Evolutionary conservation across 2,888 invertebrate genomes (phyloP).

Genomic region (Meliscaeva auricollis): DNA sequence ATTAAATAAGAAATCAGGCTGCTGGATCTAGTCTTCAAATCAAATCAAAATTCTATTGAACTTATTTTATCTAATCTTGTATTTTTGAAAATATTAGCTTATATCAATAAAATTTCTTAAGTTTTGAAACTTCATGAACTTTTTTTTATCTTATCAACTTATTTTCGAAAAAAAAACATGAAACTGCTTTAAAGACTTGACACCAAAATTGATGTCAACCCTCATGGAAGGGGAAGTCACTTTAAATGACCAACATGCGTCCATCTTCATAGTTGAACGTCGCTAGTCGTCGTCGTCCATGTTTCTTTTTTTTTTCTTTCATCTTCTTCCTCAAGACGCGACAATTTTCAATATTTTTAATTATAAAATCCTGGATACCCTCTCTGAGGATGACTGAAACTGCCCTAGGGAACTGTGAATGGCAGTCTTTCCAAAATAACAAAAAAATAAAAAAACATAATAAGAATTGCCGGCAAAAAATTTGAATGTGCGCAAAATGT

Average conservation of each 20-base stretch:
- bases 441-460: constrained; percentile 12
- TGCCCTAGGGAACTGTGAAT: constrained; percentile 40
- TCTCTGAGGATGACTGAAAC: constrained; percentile 6
- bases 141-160: too few relatives aligned
- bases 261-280: neutral
- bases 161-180: neutral
- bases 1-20: too few relatives aligned
- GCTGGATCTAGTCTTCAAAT: too few relatives aligned
- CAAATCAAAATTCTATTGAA: too few relatives aligned
- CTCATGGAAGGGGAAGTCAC: too few relatives aligned
- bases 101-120: too few relatives aligned
- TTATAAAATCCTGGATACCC: constrained; percentile 18
- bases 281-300: too few relatives aligned
- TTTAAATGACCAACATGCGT: too few relatives aligned
- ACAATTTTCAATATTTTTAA: constrained; percentile 29
- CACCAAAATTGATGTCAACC: neutral
- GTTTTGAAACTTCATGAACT: too few relatives aligned
- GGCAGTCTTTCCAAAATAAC: constrained; percentile 15
- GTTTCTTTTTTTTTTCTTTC: neutral
- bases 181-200: neutral
- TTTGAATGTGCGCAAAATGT: constrained; percentile 58
- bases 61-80: too few relatives aligned
- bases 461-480: constrained; percentile 40
- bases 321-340: neutral
- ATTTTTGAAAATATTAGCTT: too few relatives aligned